Evolutionary conservation across 2,113 vertebrate species (phyloP).

Genomic region (Cisticola juncidis): DNA sequence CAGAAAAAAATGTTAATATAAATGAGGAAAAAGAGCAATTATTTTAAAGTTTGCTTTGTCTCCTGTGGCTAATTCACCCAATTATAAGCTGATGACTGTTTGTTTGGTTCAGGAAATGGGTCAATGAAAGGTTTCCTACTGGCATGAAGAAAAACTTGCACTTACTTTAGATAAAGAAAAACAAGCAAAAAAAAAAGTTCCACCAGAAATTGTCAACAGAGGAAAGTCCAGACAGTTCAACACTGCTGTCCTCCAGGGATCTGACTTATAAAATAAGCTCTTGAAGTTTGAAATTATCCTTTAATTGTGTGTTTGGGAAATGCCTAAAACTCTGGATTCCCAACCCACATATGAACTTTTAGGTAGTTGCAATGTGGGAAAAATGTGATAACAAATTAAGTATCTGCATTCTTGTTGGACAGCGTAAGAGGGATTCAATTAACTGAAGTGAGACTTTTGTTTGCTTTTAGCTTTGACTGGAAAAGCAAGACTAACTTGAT

Average conservation of each 20-base stretch:
- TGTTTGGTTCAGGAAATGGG: conserved; percentile 32
- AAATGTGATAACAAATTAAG: neutral
- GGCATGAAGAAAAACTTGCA: conserved; percentile 13
- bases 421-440: neutral
- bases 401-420: neutral
- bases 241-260: neutral
- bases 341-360: neutral
- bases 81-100: conserved; percentile 38
- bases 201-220: neutral
- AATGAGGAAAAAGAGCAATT: neutral
- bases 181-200: neutral
- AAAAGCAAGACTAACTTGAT: neutral
- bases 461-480: neutral
- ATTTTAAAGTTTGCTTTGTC: conserved; percentile 49
- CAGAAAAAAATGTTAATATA: neutral
- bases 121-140: conserved; percentile 31
- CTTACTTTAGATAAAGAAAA: conserved; percentile 27
- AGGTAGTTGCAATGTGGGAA: neutral
- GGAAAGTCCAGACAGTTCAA: neutral
- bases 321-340: neutral
- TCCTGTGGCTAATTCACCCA: conserved; percentile 48
- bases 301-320: neutral
- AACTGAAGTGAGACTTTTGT: neutral
- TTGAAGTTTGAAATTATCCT: neutral
- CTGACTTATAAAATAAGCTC: neutral